phyloP scores from a whole-genome alignment of 2,888 invertebrate genomes.

The Vandiemenella viatica region DNA sequence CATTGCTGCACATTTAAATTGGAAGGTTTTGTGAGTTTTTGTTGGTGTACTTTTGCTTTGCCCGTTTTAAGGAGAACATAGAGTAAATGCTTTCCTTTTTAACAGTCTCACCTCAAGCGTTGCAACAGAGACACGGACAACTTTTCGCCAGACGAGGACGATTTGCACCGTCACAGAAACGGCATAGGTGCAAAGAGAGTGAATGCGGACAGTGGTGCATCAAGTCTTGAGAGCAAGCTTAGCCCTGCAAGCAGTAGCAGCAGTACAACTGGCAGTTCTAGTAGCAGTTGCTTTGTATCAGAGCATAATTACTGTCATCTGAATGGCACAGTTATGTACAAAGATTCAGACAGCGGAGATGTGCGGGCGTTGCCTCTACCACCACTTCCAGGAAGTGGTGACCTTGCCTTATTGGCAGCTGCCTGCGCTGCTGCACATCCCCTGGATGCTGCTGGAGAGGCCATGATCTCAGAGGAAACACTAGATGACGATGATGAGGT shows the following conservation, averaged over 20 bases:
- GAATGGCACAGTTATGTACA: no score
- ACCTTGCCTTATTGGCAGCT: constrained; percentile 8
- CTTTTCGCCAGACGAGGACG: no score
- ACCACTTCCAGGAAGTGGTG: constrained; percentile 9
- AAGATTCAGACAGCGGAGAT: constrained; percentile 2
- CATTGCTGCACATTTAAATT: no score
- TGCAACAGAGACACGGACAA: no score
- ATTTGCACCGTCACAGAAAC: background rate
- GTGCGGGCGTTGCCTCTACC: constrained; percentile 4
- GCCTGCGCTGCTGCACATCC: no score
- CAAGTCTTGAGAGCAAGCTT: background rate
- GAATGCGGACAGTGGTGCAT: background rate
- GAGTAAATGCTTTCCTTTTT: no score
- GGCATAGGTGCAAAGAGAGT: background rate
- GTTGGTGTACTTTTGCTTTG: no score
- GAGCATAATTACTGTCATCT: background rate
- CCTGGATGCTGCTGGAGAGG: constrained; percentile 22
- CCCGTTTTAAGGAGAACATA: no score
- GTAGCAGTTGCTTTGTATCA: background rate
- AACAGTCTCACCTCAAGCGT: no score
- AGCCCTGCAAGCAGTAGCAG: background rate
- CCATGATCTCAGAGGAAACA: constrained; percentile 23
- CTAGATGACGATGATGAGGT: constrained; percentile 20
- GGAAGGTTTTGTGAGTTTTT: no score
- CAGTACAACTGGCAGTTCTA: background rate